Evolutionary conservation across 2,113 vertebrate species (phyloP).

Genomic region (Formicarius rufipectus): DNA sequence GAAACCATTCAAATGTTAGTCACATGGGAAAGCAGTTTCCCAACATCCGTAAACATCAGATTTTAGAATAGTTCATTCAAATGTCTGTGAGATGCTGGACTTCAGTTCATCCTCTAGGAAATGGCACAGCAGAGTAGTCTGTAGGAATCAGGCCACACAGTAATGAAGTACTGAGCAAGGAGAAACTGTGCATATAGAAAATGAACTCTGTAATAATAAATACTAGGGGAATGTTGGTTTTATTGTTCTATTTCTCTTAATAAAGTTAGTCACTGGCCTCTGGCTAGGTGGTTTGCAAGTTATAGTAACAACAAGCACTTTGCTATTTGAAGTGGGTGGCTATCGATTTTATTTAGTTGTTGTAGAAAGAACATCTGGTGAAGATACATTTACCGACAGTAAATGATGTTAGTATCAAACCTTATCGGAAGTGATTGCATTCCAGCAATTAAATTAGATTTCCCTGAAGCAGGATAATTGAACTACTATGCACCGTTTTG

Average conservation of each 20-base stretch:
- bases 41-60: not conserved
- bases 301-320: not conserved
- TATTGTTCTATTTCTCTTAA: not conserved
- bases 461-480: constrained; percentile 69
- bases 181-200: not conserved
- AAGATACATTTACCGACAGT: constrained; percentile 36
- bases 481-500: constrained; percentile 60
- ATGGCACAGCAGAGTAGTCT: not conserved
- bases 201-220: not conserved
- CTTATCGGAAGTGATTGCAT: constrained; percentile 65
- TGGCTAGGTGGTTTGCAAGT: not conserved
- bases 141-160: not conserved
- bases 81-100: not conserved
- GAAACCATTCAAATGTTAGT: not conserved
- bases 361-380: constrained; percentile 41
- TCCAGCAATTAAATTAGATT: constrained; percentile 69
- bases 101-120: not conserved
- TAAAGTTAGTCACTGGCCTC: not conserved
- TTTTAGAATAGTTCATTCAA: not conserved
- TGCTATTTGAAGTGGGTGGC: not conserved
- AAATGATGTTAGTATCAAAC: constrained; percentile 63
- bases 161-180: not conserved
- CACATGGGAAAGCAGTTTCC: not conserved
- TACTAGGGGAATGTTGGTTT: not conserved
- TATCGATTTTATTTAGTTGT: constrained; percentile 26